These are phyloP conservation scores for Mustelus asterias DNA, from an alignment of 2,113 vertebrate genomes.

Conservation along the genomic window DNA sequence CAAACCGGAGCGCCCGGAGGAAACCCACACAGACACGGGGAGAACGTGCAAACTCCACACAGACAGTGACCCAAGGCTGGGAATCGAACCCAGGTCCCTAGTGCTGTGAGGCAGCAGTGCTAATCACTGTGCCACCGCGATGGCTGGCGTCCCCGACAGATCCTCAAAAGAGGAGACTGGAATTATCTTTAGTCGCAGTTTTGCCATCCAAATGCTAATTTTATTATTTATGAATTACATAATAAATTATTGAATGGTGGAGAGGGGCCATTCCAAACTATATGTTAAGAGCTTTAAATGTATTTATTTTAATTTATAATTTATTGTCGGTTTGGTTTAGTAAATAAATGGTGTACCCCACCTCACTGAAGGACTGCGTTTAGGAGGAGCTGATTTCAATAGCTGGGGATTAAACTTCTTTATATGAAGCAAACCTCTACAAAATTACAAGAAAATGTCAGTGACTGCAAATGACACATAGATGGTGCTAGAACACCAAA, in stretches of 20 bases:
- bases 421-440: background rate
- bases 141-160: background rate
- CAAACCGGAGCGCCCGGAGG: no score
- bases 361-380: background rate
- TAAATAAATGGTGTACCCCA: background rate
- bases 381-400: background rate
- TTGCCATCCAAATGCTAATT: background rate
- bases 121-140: no score
- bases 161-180: background rate
- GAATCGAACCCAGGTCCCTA: no score
- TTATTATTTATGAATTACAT: background rate
- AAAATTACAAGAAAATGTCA: background rate
- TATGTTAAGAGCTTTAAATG: background rate
- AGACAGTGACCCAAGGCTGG: no score
- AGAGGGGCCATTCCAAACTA: background rate
- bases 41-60: no score
- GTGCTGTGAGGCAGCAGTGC: no score
- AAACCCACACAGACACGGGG: no score
- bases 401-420: background rate
- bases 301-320: background rate
- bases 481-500: constrained; percentile 27
- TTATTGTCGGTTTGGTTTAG: background rate
- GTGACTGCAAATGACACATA: background rate
- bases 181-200: background rate
- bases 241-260: background rate